Evolutionary conservation across 2,113 vertebrate species (phyloP), one percentile per base, ranked within the genome.

Genomic region (Chamaetylas fuelleborni): DNA sequence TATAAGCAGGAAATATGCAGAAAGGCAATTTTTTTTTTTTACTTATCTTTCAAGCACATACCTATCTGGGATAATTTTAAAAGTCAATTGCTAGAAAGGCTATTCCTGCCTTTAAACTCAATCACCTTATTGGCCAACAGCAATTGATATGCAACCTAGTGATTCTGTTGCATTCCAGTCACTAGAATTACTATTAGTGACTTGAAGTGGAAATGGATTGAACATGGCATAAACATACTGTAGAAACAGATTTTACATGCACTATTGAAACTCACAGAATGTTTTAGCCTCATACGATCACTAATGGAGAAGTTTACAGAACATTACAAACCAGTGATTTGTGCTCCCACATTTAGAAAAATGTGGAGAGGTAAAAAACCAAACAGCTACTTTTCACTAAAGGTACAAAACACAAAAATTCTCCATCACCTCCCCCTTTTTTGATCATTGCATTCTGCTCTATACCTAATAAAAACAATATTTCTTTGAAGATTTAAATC

Each of bases 401-500:
- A 93, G 83, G 43, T 88, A 28, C 6, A 38, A 72, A 64, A 42
- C 29, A 86, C 10, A 77, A 69, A 81, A 77, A 80, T 56, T 33
- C 11, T 91, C 86, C 71, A 83, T 77, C 62, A 90, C 42, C 33
- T 85, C 16, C 79, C 18, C 19, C 12, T 20, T 76, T 92, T 96
- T 69, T 47, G 11, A 60, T 87, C 61, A 83, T 77, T 82, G 76
- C 40, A 89, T 42, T 90, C 66, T 86, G 6, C 74, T 65, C 81
- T 85, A 95, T 34, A 87, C 73, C 60, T 95, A 93, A 97, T 96
- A 97, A 97, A 96, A 96, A 96, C 84, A 91, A 33, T 86, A 93
- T 57, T 87, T 88, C 40, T 91, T 94, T 83, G 78, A 95, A 90
- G 64, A 73, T 88, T 92, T 96, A 95, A 93, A 94, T 93, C 80